A percentile compares a stretch with the other conserved stretches of the same genome.
These are phyloP conservation scores for Drosophila fuyamai DNA, from an alignment of 1,140 invertebrate species.

Conservation along the genomic window DNA sequence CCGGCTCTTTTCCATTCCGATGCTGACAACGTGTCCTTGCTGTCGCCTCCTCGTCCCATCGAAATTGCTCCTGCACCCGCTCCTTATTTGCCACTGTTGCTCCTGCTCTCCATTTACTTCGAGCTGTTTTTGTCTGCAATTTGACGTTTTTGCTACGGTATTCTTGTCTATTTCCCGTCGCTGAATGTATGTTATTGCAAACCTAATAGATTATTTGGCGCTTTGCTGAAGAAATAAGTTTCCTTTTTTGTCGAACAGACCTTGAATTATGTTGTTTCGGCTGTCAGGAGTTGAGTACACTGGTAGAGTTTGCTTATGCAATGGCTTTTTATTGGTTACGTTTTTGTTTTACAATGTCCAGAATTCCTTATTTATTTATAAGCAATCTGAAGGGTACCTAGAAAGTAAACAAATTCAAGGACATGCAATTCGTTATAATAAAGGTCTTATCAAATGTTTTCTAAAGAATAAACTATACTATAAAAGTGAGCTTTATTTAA, in stretches of 20 bases:
- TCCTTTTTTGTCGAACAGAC: conserved; percentile 19
- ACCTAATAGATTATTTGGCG: conserved; percentile 71
- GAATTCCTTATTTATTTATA: neutral
- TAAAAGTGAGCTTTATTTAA: too few relatives aligned
- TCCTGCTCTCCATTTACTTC: neutral
- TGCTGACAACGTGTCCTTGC: conserved; percentile 65
- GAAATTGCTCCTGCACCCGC: conserved; percentile 1
- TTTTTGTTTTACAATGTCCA: neutral
- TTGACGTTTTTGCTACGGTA: conserved; percentile 39
- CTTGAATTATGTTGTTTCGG: conserved; percentile 48
- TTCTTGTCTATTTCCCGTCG: conserved; percentile 51
- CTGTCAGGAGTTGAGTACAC: conserved; percentile 21
- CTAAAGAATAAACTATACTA: too few relatives aligned
- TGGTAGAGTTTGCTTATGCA: neutral
- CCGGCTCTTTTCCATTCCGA: conserved; percentile 58
- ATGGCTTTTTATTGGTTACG: neutral
- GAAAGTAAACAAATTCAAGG: too few relatives aligned
- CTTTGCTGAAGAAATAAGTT: conserved; percentile 51
- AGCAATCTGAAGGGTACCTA: neutral
- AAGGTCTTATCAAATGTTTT: too few relatives aligned
- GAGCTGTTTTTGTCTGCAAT: conserved; percentile 30
- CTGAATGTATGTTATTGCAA: conserved; percentile 50
- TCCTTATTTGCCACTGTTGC: conserved; percentile 20
- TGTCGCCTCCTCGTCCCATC: conserved; percentile 6
- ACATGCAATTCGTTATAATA: too few relatives aligned